Evolutionary conservation across 2,113 vertebrate species (phyloP).

Genomic region (Platycercus adscitus): DNA sequence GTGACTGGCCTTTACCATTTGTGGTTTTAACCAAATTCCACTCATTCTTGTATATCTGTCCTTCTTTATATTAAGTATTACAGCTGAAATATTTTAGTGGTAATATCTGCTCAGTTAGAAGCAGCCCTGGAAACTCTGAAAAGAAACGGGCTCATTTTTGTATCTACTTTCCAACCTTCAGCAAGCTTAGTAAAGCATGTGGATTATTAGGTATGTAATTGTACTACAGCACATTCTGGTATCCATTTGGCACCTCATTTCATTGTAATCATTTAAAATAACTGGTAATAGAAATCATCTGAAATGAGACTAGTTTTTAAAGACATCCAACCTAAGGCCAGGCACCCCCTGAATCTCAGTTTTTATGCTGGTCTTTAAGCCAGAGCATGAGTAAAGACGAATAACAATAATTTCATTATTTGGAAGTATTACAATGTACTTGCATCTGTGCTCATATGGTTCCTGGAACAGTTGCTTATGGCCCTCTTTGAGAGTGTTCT

Average conservation of each 20-base stretch:
- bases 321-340: not conserved
- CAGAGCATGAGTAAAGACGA: not conserved
- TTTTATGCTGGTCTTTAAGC: not conserved
- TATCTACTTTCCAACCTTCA: slow-evolving; percentile 10
- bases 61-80: not conserved
- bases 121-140: not conserved
- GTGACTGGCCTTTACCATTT: not conserved
- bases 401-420: not conserved
- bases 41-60: not conserved
- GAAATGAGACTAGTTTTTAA: not conserved
- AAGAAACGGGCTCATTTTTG: not conserved
- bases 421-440: slow-evolving; percentile 16
- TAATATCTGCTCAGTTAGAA: not conserved
- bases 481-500: not conserved
- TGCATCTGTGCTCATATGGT: not conserved
- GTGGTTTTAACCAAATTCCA: not conserved
- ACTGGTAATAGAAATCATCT: slow-evolving; percentile 38
- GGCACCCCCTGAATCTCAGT: not conserved
- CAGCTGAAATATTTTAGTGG: not conserved
- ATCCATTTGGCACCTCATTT: slow-evolving; percentile 46
- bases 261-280: slow-evolving; percentile 20
- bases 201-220: slow-evolving; percentile 26
- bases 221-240: not conserved
- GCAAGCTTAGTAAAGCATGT: not conserved
- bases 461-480: not conserved